Base-by-base conservation (phyloP, 2,113 vertebrate species). In the Porphyrio hochstetteri region DNA sequence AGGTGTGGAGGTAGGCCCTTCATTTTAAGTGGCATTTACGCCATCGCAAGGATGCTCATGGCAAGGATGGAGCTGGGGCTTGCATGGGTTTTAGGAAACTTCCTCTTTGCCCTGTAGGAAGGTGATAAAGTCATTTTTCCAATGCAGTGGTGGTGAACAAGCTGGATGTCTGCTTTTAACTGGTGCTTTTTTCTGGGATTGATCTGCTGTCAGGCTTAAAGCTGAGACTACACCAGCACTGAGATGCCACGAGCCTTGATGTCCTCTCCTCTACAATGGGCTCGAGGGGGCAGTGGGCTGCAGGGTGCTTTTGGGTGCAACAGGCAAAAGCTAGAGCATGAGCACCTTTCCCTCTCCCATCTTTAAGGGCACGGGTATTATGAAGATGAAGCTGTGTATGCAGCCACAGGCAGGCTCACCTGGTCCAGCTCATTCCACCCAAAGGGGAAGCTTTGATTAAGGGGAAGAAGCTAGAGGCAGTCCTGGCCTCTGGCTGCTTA, bases 391-490 rank as follows among this genome's bases (percentile, higher is more conserved):
- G 16, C 35, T 53, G 10, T 3, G 1, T 13, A 14, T 36, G 33
- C 40, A 90, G 63, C 44, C 63, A 29, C 24, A 46, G 74, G 6
- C 33, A 92, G 55, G 10, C 6, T 74, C n/a, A 42, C 35, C 16
- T 1, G 0, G 0, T 16, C 35, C 61, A 57, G 11, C 27, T 88
- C 0, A 0, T 19, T 88, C 71, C 33, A 38, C 40, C 33, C 20
- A 36, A 70, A n/a, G 44, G 25, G 4, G 23, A 88, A 70, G 44
- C 25, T 76, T 88, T 74, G 15, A 13, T 63, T 77, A 15, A 87
- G 19, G 7, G 17, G 8, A 48, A 61, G 89, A 93, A 90, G 65
- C 52, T 0, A 70, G 55, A 75, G 46, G 25, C 23, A 76, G 28
- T 38, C 76, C 53, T 76, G 57, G 24, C 11, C 36, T 86, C 31